A percentile compares a stretch with the other conserved stretches of the same genome.
phyloP scores from a whole-genome alignment of 2,113 vertebrate species.

The Tachysurus fulvidraco region DNA sequence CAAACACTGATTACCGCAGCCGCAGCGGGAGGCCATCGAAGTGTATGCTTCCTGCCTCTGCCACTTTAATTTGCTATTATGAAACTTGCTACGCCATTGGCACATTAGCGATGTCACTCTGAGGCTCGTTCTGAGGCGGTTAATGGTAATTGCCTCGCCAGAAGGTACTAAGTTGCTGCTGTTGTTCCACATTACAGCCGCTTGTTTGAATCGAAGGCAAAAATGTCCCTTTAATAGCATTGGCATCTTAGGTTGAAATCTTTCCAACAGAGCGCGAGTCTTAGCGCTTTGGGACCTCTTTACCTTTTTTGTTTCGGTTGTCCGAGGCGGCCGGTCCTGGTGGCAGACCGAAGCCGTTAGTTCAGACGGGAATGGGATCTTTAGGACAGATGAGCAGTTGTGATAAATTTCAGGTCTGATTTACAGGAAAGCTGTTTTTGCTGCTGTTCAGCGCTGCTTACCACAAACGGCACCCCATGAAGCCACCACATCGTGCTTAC shows the following conservation, averaged over 20 bases:
- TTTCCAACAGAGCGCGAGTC: not conserved
- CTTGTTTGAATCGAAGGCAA: constrained; percentile 8
- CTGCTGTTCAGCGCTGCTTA: constrained; percentile 61
- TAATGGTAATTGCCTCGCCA: constrained; percentile 47
- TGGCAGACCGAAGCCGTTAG: constrained; percentile 35
- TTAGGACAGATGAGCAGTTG: constrained; percentile 15
- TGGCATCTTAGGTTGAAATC: not conserved
- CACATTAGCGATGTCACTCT: constrained; percentile 53
- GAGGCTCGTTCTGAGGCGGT: constrained; percentile 39
- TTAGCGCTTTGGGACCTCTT: not conserved
- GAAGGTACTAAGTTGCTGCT: constrained; percentile 39
- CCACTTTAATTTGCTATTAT: constrained; percentile 59
- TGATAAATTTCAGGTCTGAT: constrained; percentile 43
- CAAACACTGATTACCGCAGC: constrained; percentile 65
- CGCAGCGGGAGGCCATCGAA: constrained; percentile 53
- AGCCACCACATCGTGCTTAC: constrained; percentile 48
- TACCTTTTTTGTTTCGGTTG: too few species aligned
- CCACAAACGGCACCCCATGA: constrained; percentile 67
- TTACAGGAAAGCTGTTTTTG: constrained; percentile 59
- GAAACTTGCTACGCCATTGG: constrained; percentile 40
- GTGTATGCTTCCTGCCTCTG: constrained; percentile 46
- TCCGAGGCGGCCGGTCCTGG: constrained; percentile 8
- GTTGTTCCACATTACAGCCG: constrained; percentile 25
- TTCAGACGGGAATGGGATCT: not conserved
- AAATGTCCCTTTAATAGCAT: not conserved